These are phyloP conservation scores for Cygnus atratus DNA, from an alignment of 2,113 vertebrate species.

Conservation along the genomic window DNA sequence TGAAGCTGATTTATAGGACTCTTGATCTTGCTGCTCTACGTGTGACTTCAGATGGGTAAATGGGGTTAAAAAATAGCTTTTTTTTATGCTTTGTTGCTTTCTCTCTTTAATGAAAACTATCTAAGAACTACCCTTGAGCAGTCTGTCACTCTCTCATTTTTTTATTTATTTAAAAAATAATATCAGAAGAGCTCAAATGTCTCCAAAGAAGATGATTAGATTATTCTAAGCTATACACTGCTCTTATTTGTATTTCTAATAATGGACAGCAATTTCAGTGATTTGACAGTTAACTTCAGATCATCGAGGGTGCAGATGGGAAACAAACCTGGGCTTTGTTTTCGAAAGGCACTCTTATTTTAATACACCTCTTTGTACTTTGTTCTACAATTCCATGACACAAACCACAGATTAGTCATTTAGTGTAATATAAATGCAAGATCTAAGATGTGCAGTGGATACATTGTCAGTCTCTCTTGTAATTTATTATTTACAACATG, in stretches of 20 bases:
- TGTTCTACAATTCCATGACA: not conserved
- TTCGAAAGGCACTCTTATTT: not conserved
- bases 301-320: not conserved
- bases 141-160: too few species aligned
- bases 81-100: not conserved
- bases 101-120: not conserved
- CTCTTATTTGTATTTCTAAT: not conserved
- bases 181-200: not conserved
- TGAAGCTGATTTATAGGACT: not conserved
- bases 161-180: not conserved
- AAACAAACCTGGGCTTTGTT: not conserved
- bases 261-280: not conserved
- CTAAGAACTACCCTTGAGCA: accelerated
- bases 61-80: not conserved
- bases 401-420: not conserved
- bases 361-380: not conserved
- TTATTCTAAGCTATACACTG: not conserved
- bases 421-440: slow-evolving; percentile 7
- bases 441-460: not conserved
- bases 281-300: not conserved
- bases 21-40: not conserved
- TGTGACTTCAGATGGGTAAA: not conserved
- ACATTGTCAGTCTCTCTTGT: slow-evolving; percentile 11
- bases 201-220: not conserved
- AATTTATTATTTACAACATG: slow-evolving; percentile 57